Evolutionary conservation across 2,113 vertebrate genomes (phyloP).

Genomic region (Heterotilapia buettikoferi): DNA sequence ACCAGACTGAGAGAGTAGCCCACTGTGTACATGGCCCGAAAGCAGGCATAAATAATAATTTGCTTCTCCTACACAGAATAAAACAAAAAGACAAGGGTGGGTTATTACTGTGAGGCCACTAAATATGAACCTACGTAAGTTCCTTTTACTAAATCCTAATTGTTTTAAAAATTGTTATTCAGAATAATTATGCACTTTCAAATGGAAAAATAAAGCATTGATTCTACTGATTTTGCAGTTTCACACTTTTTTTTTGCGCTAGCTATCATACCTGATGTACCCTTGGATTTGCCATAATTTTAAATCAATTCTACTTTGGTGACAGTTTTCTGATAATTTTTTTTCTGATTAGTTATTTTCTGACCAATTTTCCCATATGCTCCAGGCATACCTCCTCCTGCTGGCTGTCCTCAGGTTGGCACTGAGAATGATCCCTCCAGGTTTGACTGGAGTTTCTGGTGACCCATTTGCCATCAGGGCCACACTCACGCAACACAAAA

Average conservation of each 20-base stretch:
- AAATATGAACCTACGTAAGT: fast-evolving
- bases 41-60: constrained; percentile 59
- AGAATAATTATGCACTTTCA: fast-evolving
- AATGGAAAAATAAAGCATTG: fast-evolving
- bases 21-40: constrained; percentile 74
- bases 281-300: background rate
- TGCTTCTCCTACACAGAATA: constrained; percentile 61
- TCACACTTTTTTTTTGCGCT: background rate
- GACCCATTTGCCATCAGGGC: background rate
- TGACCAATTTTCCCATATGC: background rate
- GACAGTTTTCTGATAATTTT: background rate
- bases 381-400: background rate
- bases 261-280: background rate
- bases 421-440: background rate
- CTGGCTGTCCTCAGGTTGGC: background rate
- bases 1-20: constrained; percentile 76
- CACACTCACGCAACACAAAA: background rate
- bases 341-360: background rate
- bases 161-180: fast-evolving
- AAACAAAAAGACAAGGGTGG: background rate
- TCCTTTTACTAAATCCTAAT: background rate
- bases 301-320: background rate
- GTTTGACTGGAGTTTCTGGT: background rate
- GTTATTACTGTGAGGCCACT: background rate
- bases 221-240: background rate